Evolutionary conservation across 53 echinoderm and acorn worm species (phyloP).

Genomic region (Antedon mediterranea): DNA sequence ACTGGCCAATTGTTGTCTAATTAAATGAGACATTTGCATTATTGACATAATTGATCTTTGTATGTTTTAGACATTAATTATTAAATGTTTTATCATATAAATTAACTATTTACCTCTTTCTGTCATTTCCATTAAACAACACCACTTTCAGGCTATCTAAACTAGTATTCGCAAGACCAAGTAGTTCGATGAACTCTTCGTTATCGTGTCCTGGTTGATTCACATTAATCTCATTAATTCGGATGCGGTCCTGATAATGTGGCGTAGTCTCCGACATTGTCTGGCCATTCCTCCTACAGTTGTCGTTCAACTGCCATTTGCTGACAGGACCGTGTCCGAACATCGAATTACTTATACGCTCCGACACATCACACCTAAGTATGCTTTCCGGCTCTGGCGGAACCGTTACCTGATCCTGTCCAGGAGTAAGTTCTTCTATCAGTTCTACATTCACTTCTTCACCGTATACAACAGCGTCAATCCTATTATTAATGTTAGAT

Average conservation of each 20-base stretch:
- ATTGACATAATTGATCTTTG: too few species aligned
- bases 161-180: constrained; percentile 43
- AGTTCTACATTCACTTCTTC: constrained; percentile 3
- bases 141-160: constrained; percentile 48
- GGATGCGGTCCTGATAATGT: constrained; percentile 33
- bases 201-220: constrained; percentile 3
- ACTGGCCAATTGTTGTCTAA: too few species aligned
- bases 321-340: constrained; percentile 51
- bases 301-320: constrained; percentile 46
- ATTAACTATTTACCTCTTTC: neutral
- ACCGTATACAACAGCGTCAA: constrained; percentile 75
- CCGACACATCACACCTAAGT: constrained; percentile 65
- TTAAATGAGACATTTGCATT: too few species aligned
- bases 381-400: constrained; percentile 16
- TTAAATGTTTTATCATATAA: too few species aligned
- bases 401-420: constrained; percentile 32
- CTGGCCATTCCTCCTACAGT: constrained; percentile 36
- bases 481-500: constrained; percentile 22
- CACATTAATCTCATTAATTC: constrained; percentile 66
- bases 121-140: constrained; percentile 37
- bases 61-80: too few species aligned
- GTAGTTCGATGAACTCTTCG: constrained; percentile 74
- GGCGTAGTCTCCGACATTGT: constrained; percentile 58
- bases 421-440: neutral
- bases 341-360: constrained; percentile 15